phyloP scores from a whole-genome alignment of 1,140 invertebrate species.

The Pseudomyrmex dendroicus region DNA sequence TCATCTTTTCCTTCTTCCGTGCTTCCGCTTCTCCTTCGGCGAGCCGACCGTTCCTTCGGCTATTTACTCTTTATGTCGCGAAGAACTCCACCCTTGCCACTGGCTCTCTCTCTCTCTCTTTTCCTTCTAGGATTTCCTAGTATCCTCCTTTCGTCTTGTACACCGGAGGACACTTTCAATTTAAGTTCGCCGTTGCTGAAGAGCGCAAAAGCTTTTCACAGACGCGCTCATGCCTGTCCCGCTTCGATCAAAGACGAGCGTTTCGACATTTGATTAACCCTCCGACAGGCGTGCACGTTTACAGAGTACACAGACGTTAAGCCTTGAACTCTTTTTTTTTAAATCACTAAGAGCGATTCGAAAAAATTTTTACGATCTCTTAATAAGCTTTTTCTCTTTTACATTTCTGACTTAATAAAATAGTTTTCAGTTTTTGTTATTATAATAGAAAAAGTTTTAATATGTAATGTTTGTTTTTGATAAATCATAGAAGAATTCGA shows the following conservation, averaged over 20 bases:
- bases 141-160: conserved; percentile 49
- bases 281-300: conserved; percentile 19
- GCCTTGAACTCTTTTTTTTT: not conserved
- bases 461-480: too few species aligned
- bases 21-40: conserved; percentile 34
- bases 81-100: conserved; percentile 51
- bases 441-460: not conserved
- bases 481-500: too few species aligned
- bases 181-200: conserved; percentile 71
- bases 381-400: not conserved
- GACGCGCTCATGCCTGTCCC: conserved; percentile 53
- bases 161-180: conserved; percentile 75
- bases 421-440: not conserved
- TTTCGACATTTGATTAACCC: conserved; percentile 74
- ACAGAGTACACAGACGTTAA: not conserved
- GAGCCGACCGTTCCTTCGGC: conserved; percentile 61
- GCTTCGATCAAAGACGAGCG: conserved; percentile 68
- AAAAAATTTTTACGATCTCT: not conserved
- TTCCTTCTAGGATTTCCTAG: conserved; percentile 39
- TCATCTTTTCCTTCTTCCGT: conserved; percentile 60
- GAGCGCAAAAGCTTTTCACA: conserved; percentile 64
- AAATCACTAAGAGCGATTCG: not conserved
- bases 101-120: conserved; percentile 21
- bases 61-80: conserved; percentile 73
- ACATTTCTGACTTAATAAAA: too few species aligned